Evolutionary conservation across 2,888 invertebrate genomes (phyloP).

Genomic region (Venustoraphidia nigricollis): DNA sequence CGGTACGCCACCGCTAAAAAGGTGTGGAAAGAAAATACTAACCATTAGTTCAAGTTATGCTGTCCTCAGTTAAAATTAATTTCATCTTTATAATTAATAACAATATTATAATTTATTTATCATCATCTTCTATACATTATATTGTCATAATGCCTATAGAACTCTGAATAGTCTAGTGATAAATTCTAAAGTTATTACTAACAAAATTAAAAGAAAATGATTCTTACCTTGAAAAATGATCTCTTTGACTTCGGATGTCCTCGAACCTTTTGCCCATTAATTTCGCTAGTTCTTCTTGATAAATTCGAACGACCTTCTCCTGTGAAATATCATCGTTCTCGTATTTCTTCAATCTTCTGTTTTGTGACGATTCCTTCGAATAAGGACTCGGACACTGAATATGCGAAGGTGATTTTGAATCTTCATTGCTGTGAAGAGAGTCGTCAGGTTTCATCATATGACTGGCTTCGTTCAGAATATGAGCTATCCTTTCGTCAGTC

Average conservation of each 20-base stretch:
- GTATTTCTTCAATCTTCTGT: slow-evolving; percentile 67
- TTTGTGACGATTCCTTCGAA: slow-evolving; percentile 56
- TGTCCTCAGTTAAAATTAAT: slow-evolving; percentile 26
- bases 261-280: slow-evolving; percentile 69
- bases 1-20: slow-evolving; percentile 55
- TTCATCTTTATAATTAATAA: slow-evolving; percentile 6
- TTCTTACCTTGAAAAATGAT: slow-evolving; percentile 64
- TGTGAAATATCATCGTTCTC: slow-evolving; percentile 92
- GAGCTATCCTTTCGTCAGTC: slow-evolving; percentile 84
- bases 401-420: slow-evolving; percentile 63
- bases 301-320: slow-evolving; percentile 88
- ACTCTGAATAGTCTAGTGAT: background rate
- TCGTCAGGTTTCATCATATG: slow-evolving; percentile 68
- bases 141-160: too few species aligned
- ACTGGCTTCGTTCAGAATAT: slow-evolving; percentile 85
- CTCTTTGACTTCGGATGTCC: slow-evolving; percentile 58
- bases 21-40: slow-evolving; percentile 71
- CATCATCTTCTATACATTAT: too few species aligned
- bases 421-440: slow-evolving; percentile 57
- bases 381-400: slow-evolving; percentile 71
- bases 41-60: slow-evolving; percentile 41
- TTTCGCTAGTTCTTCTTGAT: slow-evolving; percentile 88
- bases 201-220: slow-evolving; percentile 1
- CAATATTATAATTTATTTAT: background rate
- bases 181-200: background rate